phyloP scores from a whole-genome alignment of 2,113 vertebrate species.

The Bos indicus region DNA sequence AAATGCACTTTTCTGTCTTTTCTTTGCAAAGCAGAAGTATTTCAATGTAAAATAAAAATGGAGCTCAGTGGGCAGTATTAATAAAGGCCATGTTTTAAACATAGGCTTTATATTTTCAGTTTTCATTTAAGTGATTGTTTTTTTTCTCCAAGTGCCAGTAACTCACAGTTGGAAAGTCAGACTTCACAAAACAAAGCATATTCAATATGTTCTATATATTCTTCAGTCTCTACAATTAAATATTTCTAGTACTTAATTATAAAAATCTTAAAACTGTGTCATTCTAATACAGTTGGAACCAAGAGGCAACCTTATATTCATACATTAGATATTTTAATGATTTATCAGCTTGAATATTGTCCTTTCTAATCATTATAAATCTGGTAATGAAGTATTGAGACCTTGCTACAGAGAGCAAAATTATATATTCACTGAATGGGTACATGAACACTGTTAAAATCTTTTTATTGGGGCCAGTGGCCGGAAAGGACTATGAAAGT shows the following conservation, averaged over 20 bases:
- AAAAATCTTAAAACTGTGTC: conserved; percentile 26
- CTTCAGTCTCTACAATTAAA: conserved; percentile 50
- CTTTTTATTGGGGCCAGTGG: not conserved
- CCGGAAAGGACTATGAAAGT: not conserved
- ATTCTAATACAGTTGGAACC: not conserved
- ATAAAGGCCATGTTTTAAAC: conserved; percentile 96
- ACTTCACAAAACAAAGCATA: conserved; percentile 65
- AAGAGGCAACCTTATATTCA: not conserved
- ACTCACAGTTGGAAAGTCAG: conserved; percentile 68
- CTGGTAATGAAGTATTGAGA: conserved; percentile 6
- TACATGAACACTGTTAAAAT: not conserved
- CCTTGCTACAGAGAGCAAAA: not conserved
- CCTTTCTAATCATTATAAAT: conserved; percentile 9
- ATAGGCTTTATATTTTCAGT: conserved; percentile 82
- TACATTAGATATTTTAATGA: not conserved
- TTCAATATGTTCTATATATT: conserved; percentile 65
- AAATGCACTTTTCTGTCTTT: conserved; percentile 89
- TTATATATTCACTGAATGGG: not conserved
- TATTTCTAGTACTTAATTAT: conserved; percentile 42
- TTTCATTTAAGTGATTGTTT: conserved; percentile 78
- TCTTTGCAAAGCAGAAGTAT: conserved; percentile 90
- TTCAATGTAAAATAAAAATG: conserved; percentile 89
- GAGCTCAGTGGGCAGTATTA: conserved; percentile 88
- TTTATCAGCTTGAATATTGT: not conserved
- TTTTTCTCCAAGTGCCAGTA: conserved; percentile 56